Conservation (phyloP, 2,797 vertebrate genomes). For the Tokudaia muenninki region DNA sequence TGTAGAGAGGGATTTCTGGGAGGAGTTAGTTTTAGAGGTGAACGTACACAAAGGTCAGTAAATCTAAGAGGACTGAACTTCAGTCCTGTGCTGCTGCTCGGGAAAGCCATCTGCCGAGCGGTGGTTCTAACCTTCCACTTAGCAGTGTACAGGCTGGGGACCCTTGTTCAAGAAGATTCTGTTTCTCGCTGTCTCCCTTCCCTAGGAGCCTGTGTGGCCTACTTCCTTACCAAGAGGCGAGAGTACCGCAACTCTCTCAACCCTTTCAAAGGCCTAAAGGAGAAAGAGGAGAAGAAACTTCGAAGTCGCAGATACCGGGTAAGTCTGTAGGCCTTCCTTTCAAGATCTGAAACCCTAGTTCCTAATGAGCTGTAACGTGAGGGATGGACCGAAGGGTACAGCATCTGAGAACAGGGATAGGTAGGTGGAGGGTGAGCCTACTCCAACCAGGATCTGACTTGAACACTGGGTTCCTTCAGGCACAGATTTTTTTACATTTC, state of each 20-base stretch:
- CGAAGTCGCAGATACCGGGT: conserved; percentile 88
- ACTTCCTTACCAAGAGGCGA: conserved; percentile 88
- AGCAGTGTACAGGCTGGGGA: neutral
- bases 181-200: neutral
- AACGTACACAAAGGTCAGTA: neutral
- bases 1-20: neutral
- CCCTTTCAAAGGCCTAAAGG: conserved; percentile 88
- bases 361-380: neutral
- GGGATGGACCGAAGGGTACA: neutral
- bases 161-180: neutral
- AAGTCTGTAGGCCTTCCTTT: conserved; percentile 55
- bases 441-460: conserved; percentile 31
- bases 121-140: neutral
- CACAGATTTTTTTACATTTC: neutral
- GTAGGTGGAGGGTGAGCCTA: neutral
- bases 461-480: neutral
- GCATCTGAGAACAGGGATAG: neutral
- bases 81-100: neutral
- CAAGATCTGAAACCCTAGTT: conserved; percentile 10
- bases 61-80: neutral
- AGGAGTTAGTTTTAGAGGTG: neutral
- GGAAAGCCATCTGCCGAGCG: neutral
- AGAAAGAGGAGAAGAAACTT: conserved; percentile 89
- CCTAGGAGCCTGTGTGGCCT: conserved; percentile 88
- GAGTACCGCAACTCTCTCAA: conserved; percentile 89